Percentiles rank a stretch among this genome's conserved stretches.
Evolutionary conservation across 2,113 vertebrate genomes (phyloP).

Genomic region (Syngnathoides biaculeatus): DNA sequence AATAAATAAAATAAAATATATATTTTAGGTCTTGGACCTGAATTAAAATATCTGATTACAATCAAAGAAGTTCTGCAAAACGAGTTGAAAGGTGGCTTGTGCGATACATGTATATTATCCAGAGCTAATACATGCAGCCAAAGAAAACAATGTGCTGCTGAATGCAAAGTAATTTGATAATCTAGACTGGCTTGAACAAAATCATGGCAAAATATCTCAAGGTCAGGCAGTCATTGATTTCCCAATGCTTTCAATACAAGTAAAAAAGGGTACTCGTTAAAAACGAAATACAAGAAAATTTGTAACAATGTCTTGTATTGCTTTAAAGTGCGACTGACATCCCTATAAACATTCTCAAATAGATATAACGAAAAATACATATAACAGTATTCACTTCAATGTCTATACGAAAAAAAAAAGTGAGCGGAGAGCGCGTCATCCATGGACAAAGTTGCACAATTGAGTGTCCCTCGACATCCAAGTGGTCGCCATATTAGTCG

Average conservation of each 20-base stretch:
- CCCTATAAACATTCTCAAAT: too few species aligned
- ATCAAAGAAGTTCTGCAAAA: not conserved
- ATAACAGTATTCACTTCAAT: too few species aligned
- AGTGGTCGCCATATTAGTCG: too few species aligned
- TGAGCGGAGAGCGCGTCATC: too few species aligned
- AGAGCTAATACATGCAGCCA: slow-evolving; percentile 1
- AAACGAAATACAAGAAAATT: not conserved
- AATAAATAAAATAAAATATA: not conserved
- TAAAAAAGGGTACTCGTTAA: not conserved
- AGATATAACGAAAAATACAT: too few species aligned
- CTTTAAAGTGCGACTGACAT: too few species aligned
- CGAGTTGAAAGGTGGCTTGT: not conserved
- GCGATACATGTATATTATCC: not conserved
- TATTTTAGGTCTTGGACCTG: not conserved
- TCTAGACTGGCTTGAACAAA: slow-evolving; percentile 1
- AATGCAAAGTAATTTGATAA: slow-evolving; percentile 4
- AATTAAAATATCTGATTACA: not conserved
- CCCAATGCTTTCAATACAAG: not conserved
- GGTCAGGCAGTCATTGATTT: not conserved
- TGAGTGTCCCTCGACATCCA: too few species aligned
- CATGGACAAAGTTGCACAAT: too few species aligned
- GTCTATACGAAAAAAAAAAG: too few species aligned
- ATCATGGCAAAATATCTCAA: not conserved
- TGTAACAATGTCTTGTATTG: not conserved
- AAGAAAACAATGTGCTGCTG: slow-evolving; percentile 3